Conservation (phyloP, 2,888 invertebrate genomes). For the Acrobasis suavella region DNA sequence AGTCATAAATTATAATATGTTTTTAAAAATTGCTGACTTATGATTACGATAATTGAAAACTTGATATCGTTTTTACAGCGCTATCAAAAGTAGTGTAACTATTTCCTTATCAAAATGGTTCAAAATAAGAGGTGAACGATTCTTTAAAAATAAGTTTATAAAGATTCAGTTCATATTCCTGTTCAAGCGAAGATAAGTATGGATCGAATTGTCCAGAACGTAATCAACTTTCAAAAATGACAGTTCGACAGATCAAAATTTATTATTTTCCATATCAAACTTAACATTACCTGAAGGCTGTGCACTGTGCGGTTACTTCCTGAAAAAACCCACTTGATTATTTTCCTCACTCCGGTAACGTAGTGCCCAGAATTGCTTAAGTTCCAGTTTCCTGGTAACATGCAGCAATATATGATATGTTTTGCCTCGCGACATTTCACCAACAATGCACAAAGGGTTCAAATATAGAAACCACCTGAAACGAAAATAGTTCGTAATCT, state of each 20-base stretch:
- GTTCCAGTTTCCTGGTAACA: constrained; percentile 68
- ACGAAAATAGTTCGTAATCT: constrained; percentile 38
- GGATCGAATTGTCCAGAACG: no score
- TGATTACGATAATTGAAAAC: constrained; percentile 3
- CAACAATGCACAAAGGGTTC: constrained; percentile 41
- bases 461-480: constrained; percentile 23
- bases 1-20: background rate
- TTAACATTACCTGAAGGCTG: background rate
- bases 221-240: no score
- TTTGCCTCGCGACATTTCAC: constrained; percentile 44
- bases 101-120: constrained; percentile 6
- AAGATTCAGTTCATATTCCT: no score
- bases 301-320: constrained; percentile 13
- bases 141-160: background rate
- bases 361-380: constrained; percentile 53
- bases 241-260: no score
- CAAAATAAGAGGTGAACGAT: background rate
- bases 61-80: constrained; percentile 42
- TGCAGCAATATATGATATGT: constrained; percentile 47
- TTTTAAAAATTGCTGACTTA: background rate
- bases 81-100: constrained; percentile 74
- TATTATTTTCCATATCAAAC: background rate
- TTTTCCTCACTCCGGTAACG: constrained; percentile 47
- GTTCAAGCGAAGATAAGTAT: no score
- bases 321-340: constrained; percentile 13